Percentiles rank a stretch among this genome's conserved stretches.
Conservation (phyloP, 2,888 invertebrate species). For the Cinara cedri region DNA sequence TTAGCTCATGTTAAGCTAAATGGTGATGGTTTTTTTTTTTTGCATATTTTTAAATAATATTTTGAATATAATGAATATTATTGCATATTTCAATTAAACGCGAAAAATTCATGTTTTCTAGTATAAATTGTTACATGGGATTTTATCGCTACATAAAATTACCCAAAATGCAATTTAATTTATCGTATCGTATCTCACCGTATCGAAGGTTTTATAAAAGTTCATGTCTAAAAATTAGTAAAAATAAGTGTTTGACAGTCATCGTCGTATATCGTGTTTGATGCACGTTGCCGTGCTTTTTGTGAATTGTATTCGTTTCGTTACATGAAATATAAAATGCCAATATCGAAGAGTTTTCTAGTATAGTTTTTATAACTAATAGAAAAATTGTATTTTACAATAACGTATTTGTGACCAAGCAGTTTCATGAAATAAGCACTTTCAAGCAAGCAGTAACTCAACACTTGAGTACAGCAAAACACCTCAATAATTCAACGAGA, state of each 20-base stretch:
- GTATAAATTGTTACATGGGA: background rate
- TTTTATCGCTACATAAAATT: background rate
- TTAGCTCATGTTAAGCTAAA: too few species aligned
- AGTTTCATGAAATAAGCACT: background rate
- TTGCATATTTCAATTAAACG: too few species aligned
- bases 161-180: background rate
- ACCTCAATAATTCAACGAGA: too few species aligned
- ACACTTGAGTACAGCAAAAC: background rate
- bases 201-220: too few species aligned
- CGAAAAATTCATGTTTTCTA: background rate
- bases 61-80: background rate
- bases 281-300: background rate
- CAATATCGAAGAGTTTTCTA: background rate
- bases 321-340: background rate
- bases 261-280: background rate
- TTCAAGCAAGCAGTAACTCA: background rate
- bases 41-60: too few species aligned
- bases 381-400: background rate
- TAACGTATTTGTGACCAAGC: constrained; percentile 7
- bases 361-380: background rate
- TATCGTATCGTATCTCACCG: background rate
- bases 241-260: background rate
- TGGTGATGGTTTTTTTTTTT: too few species aligned
- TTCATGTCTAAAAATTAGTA: too few species aligned
- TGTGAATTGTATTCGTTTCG: constrained; percentile 1